Percentiles rank a stretch among this genome's conserved stretches.
These are phyloP conservation scores for Perca schrenkii DNA, from an alignment of 2,113 vertebrate species.

Conservation along the genomic window DNA sequence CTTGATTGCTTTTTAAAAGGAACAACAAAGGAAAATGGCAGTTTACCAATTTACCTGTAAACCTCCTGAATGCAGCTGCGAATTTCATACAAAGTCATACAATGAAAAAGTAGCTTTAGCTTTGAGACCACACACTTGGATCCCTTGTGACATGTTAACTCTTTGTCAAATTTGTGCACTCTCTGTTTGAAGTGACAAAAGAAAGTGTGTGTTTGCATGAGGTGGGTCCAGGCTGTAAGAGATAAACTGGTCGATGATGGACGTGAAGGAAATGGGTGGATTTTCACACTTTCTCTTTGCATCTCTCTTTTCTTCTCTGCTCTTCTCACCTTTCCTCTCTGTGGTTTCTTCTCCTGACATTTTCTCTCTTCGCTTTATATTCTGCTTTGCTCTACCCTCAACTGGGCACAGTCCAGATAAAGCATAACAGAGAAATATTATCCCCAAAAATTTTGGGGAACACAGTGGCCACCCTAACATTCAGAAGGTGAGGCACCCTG, in stretches of 20 bases:
- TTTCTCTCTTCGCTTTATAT: conserved; percentile 29
- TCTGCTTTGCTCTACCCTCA: conserved; percentile 2
- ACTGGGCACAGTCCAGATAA: conserved; percentile 44
- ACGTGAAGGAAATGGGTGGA: conserved; percentile 58
- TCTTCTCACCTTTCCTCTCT: conserved; percentile 60
- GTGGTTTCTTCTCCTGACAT: conserved; percentile 38
- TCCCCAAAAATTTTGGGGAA: conserved; percentile 32
- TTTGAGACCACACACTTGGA: conserved; percentile 15
- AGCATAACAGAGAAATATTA: conserved; percentile 50
- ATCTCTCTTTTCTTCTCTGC: conserved; percentile 45
- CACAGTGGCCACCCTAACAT: conserved; percentile 42
- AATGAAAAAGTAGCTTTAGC: not conserved
- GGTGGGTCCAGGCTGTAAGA: conserved; percentile 15
- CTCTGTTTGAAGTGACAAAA: conserved; percentile 16
- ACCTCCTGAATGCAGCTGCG: not conserved
- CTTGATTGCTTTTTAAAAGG: no score
- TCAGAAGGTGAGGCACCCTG: conserved; percentile 35
- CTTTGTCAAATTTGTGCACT: not conserved
- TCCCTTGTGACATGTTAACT: conserved; percentile 19
- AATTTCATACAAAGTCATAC: not conserved
- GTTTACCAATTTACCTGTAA: no score
- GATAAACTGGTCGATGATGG: conserved; percentile 49
- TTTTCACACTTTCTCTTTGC: conserved; percentile 54
- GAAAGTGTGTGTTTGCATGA: conserved; percentile 19
- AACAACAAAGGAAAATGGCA: no score